These are phyloP conservation scores for Sylvia borin DNA, from an alignment of 2,797 vertebrate genomes.

Conservation along the genomic window DNA sequence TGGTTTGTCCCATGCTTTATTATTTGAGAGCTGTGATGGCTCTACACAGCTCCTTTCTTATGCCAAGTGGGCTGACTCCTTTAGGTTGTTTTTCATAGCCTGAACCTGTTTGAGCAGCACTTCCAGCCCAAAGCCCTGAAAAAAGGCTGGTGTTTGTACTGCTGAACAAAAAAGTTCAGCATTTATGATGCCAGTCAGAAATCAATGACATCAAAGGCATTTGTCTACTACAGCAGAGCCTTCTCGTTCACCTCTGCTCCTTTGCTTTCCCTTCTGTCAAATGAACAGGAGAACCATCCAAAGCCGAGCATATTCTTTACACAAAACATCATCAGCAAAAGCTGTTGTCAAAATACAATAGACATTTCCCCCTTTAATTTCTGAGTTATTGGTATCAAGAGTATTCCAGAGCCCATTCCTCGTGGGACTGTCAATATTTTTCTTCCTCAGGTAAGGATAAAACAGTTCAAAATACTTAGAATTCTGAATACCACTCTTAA, in stretches of 20 bases:
- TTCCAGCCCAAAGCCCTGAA: not conserved
- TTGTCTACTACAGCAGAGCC: not conserved
- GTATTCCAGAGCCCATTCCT: not conserved
- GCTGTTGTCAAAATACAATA: not conserved
- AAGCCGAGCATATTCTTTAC: not conserved
- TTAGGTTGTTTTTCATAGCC: not conserved
- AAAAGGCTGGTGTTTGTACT: not conserved
- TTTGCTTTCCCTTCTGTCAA: not conserved
- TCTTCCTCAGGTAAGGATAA: not conserved
- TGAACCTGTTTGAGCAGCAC: not conserved
- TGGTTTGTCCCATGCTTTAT: not conserved
- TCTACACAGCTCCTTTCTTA: not conserved
- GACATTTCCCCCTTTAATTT: not conserved
- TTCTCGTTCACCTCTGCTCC: not conserved
- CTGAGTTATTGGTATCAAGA: not conserved
- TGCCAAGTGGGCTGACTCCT: not conserved
- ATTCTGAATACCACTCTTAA: not conserved
- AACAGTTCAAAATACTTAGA: not conserved
- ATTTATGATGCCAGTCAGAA: not conserved
- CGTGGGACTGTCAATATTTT: not conserved
- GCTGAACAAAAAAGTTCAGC: not conserved
- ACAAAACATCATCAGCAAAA: not conserved
- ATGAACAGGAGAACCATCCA: fast-evolving
- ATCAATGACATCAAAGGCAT: not conserved
- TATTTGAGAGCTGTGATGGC: not conserved